Evolutionary conservation across 2,797 vertebrate genomes (phyloP), one percentile per base, ranked within the genome.

Genomic region (Siniperca obscura): DNA sequence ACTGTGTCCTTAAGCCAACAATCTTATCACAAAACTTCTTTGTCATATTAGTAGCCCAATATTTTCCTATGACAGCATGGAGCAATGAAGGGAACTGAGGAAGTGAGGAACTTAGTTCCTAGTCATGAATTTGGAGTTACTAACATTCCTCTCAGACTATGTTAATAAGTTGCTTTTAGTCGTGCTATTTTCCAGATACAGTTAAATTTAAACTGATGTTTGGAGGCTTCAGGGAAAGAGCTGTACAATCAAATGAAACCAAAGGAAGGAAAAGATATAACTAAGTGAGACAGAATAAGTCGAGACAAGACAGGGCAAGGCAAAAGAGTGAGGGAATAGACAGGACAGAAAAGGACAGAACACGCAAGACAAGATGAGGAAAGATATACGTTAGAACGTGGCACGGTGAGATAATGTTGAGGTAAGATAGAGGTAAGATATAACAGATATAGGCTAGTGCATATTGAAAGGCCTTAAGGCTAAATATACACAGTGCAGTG

Each of bases 161-260:
- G 90, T 65, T 90, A 89, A 92, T 87, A 78, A 75, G 83, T 82
- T 61, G 78, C 87, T 90, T 78, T 78, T 27, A 84, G 86, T 84
- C 30, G 21, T 75, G 82, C 81, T 73, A 50, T 92, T 91, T 90
- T 75, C 55, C 38, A 56, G 72, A 85, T 72, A 70, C 64, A 62
- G 80, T 85, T 82, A 85, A 78, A 94, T 93, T 80, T 79, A 74
- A 94, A 84, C 72, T 92, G 92, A 92, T 91, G 90, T 79, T 74
- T n/a, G 10, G 71, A 86, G 71, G 89, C 93, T 92, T 78, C 78
- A 5, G 87, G 92, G 89, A 78, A 77, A 68, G 72, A 89, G 86
- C 91, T 92, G 93, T 91, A 90, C 88, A 42, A 78, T 89, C 87
- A 86, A 75, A 93, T 92, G 61, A 93, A 91, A 87, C 76, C 55